Percentiles rank a stretch among this genome's conserved stretches.
phyloP scores from a whole-genome alignment of 64 coral and sea anemone species.

The Pachyseris speciosa region DNA sequence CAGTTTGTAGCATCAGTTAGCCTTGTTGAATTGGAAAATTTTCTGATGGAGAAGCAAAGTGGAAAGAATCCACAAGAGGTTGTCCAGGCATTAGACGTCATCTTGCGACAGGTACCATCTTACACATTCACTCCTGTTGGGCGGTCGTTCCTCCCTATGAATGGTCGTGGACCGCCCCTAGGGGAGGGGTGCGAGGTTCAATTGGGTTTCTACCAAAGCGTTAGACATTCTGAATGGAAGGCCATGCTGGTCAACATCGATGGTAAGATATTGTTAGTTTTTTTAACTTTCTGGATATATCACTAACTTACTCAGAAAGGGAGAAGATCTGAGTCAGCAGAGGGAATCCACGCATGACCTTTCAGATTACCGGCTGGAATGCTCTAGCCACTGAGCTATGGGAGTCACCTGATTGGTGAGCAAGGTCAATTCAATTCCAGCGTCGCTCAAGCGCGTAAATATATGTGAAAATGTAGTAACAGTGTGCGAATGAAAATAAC shows the following conservation, averaged over 20 bases:
- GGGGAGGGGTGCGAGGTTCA: conserved; percentile 87
- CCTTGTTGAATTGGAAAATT: conserved; percentile 59
- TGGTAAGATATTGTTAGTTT: conserved; percentile 46
- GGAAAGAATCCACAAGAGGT: conserved; percentile 59
- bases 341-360: too few species aligned
- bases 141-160: conserved; percentile 72
- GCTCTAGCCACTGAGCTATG: too few species aligned
- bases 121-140: conserved; percentile 75
- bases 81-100: conserved; percentile 79
- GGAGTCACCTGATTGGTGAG: too few species aligned
- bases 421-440: too few species aligned
- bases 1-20: conserved; percentile 81
- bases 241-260: conserved; percentile 92
- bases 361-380: too few species aligned
- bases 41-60: conserved; percentile 33
- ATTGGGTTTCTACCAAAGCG: conserved; percentile 89
- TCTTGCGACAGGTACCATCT: conserved; percentile 80
- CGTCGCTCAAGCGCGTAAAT: too few species aligned
- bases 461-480: too few species aligned
- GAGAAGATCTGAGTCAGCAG: too few species aligned
- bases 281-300: not conserved
- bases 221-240: conserved; percentile 94
- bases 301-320: not conserved
- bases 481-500: too few species aligned
- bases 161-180: conserved; percentile 15